Percentiles rank a stretch among this genome's conserved stretches.
Evolutionary conservation across 2,113 vertebrate genomes (phyloP).

Genomic region (Cynocephalus volans): DNA sequence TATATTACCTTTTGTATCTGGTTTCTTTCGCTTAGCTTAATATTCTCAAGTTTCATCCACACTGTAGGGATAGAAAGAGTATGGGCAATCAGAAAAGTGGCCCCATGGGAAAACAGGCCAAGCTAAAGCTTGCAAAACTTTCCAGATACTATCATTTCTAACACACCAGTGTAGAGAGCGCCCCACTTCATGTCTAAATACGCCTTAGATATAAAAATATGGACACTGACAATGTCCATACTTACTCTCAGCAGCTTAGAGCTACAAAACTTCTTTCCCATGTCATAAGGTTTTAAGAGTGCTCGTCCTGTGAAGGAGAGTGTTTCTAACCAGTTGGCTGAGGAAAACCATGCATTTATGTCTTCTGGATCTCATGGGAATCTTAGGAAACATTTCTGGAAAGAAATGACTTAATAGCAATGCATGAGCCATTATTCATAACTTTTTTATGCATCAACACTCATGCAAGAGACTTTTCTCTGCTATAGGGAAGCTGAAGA

Average conservation of each 20-base stretch:
- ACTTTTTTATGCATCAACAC: neutral
- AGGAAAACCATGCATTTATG: neutral
- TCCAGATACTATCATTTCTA: neutral
- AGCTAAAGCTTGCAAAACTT: neutral
- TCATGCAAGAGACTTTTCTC: neutral
- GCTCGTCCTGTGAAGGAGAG: neutral
- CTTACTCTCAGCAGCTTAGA: neutral
- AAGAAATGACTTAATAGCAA: neutral
- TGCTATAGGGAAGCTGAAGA: neutral
- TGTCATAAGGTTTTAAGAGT: neutral
- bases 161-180: neutral
- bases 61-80: neutral
- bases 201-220: neutral
- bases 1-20: neutral
- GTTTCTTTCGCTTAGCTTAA: neutral
- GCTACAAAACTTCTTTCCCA: slow-evolving; percentile 15
- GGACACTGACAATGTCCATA: neutral
- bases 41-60: neutral
- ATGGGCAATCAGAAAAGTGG: neutral
- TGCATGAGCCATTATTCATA: neutral
- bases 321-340: neutral
- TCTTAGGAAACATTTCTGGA: neutral
- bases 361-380: neutral
- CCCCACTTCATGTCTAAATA: neutral
- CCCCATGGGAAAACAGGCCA: neutral